Conservation (phyloP, 1,140 invertebrate species). For the Leptonema lineaticorne region DNA sequence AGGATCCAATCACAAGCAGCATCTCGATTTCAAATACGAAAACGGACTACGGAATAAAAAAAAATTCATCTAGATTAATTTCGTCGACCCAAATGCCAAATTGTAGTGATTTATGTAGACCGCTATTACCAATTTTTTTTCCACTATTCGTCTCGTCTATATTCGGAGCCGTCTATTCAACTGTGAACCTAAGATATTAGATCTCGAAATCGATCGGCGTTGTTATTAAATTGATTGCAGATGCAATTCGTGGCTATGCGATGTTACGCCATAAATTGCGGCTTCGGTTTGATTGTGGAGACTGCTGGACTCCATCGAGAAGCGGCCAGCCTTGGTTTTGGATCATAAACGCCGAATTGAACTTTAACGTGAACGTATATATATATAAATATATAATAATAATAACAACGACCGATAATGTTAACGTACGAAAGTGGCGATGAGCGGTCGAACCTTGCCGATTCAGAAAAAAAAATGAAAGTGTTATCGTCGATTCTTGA, state of each 20-base stretch:
- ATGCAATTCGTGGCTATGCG: not conserved
- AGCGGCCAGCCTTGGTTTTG: not conserved
- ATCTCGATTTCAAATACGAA: too few relatives aligned
- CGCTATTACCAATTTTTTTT: too few relatives aligned
- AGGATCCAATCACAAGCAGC: too few relatives aligned
- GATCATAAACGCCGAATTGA: not conserved
- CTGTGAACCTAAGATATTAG: too few relatives aligned
- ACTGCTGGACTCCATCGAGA: not conserved
- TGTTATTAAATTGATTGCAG: not conserved
- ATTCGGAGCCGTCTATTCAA: too few relatives aligned
- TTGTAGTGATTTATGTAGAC: too few relatives aligned
- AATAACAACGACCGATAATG: not conserved
- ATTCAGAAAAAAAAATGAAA: not conserved
- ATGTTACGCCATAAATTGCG: not conserved
- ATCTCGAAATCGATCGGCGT: not conserved
- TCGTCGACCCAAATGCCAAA: too few relatives aligned
- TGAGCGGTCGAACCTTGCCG: not conserved
- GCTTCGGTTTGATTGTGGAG: not conserved
- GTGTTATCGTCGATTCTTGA: too few relatives aligned
- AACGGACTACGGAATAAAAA: too few relatives aligned
- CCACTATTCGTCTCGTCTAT: too few relatives aligned
- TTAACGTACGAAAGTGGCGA: not conserved
- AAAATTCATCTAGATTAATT: too few relatives aligned
- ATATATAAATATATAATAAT: too few relatives aligned
- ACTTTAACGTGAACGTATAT: not conserved